Percentiles rank a stretch among this genome's conserved stretches.
Evolutionary conservation across 2,888 invertebrate species (phyloP).

Genomic region (Drosophila atroscutellata): DNA sequence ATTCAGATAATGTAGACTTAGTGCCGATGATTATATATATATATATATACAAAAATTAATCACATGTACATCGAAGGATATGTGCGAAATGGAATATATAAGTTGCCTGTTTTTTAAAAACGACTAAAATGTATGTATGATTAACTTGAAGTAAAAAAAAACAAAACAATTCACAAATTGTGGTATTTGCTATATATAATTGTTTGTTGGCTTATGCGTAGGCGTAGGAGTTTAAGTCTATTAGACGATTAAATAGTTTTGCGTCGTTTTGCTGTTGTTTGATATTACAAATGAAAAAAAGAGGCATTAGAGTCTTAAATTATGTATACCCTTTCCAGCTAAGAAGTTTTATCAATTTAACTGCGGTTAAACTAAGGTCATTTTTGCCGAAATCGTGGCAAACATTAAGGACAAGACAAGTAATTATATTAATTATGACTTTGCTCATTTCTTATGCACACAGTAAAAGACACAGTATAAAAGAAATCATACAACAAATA

Average conservation of each 20-base stretch:
- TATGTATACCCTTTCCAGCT: constrained; percentile 38
- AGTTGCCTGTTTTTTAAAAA: constrained; percentile 80
- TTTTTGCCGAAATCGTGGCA: constrained; percentile 24
- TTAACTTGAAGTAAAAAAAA: constrained; percentile 34
- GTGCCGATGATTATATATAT: constrained; percentile 18
- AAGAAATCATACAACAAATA: constrained; percentile 17
- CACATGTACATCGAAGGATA: constrained; percentile 69
- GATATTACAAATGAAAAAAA: constrained; percentile 55
- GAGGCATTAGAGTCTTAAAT: constrained; percentile 59
- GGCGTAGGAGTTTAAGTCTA: constrained; percentile 44
- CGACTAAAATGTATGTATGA: constrained; percentile 35
- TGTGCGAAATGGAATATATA: constrained; percentile 59
- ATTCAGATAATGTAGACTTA: constrained; percentile 57
- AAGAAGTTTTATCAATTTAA: constrained; percentile 29
- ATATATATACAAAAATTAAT: not conserved
- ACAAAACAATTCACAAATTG: constrained; percentile 38
- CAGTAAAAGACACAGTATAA: constrained; percentile 18
- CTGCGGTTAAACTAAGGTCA: constrained; percentile 39
- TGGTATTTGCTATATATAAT: constrained; percentile 60
- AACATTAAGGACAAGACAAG: constrained; percentile 35
- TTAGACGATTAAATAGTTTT: constrained; percentile 52
- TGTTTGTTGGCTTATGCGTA: constrained; percentile 66
- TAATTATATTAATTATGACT: constrained; percentile 77
- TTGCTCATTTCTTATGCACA: constrained; percentile 70
- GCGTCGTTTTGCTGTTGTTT: constrained; percentile 67